Conservation (phyloP, 2,888 invertebrate genomes). For the Tiliacea aurago region DNA sequence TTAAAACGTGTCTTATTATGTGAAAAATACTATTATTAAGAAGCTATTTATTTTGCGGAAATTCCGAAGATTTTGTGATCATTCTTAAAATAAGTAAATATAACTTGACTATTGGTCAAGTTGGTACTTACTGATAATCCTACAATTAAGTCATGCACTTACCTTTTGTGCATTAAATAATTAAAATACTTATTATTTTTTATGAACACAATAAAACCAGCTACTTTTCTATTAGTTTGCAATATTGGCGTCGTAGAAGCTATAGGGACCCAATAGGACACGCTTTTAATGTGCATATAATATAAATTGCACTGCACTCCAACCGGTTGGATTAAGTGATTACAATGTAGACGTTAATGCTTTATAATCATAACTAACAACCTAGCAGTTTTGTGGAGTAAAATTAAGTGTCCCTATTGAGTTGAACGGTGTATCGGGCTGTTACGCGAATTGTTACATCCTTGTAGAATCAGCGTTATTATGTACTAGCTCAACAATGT, state of each 20-base stretch:
- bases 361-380: constrained; percentile 59
- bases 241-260: constrained; percentile 27
- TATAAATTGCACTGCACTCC: constrained; percentile 34
- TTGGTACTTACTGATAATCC: neutral
- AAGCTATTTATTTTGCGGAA: constrained; percentile 1
- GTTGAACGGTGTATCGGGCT: constrained; percentile 37
- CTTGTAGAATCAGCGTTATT: constrained; percentile 51
- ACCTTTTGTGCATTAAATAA: constrained; percentile 1
- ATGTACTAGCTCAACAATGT: constrained; percentile 57
- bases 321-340: constrained; percentile 53
- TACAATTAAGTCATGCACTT: constrained; percentile 4
- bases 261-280: constrained; percentile 21
- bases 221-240: constrained; percentile 23
- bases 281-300: constrained; percentile 46
- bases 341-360: constrained; percentile 60
- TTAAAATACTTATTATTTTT: constrained; percentile 27
- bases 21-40: neutral
- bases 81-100: neutral
- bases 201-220: constrained; percentile 15
- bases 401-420: constrained; percentile 61
- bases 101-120: neutral
- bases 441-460: constrained; percentile 53
- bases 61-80: neutral
- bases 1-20: constrained; percentile 16
- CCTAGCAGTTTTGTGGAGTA: constrained; percentile 58